These are phyloP conservation scores for Gobionotothen gibberifrons DNA, from an alignment of 2,797 vertebrate genomes.

Conservation along the genomic window DNA sequence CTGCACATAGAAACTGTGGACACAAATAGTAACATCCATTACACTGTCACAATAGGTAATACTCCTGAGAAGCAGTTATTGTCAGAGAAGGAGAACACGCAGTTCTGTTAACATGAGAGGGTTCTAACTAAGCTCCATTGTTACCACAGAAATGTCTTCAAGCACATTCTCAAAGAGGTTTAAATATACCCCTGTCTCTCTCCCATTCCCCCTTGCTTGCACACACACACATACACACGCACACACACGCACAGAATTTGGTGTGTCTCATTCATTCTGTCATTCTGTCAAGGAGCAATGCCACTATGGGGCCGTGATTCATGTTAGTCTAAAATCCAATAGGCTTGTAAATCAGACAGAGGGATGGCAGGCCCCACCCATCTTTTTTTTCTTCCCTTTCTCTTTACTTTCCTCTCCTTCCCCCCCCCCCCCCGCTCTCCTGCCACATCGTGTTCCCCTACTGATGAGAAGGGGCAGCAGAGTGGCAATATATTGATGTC, in stretches of 20 bases:
- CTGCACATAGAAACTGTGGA: not conserved
- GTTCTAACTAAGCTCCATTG: constrained; percentile 49
- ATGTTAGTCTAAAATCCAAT: constrained; percentile 80
- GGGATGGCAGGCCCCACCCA: constrained; percentile 59
- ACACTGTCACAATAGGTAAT: constrained; percentile 21
- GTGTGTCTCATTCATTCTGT: constrained; percentile 74
- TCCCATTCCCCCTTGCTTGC: constrained; percentile 6
- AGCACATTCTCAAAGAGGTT: constrained; percentile 47
- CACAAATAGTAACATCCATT: constrained; percentile 22
- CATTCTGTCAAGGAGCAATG: constrained; percentile 71
- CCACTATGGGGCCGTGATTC: constrained; percentile 75
- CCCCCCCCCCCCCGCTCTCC: constrained; percentile 27
- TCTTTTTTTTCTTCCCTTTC: not conserved
- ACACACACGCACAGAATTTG: constrained; percentile 33
- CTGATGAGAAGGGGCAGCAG: constrained; percentile 61
- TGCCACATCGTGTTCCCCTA: constrained; percentile 24
- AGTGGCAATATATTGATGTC: constrained; percentile 65
- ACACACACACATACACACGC: constrained; percentile 16
- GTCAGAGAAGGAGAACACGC: constrained; percentile 36
- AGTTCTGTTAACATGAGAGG: constrained; percentile 29
- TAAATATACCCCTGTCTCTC: constrained; percentile 45
- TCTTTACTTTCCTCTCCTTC: constrained; percentile 35
- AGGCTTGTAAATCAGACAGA: constrained; percentile 80
- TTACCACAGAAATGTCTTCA: constrained; percentile 52
- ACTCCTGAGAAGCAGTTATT: constrained; percentile 22